Evolutionary conservation across 2,888 invertebrate species (phyloP).

Genomic region (Chrysolina haemoptera): DNA sequence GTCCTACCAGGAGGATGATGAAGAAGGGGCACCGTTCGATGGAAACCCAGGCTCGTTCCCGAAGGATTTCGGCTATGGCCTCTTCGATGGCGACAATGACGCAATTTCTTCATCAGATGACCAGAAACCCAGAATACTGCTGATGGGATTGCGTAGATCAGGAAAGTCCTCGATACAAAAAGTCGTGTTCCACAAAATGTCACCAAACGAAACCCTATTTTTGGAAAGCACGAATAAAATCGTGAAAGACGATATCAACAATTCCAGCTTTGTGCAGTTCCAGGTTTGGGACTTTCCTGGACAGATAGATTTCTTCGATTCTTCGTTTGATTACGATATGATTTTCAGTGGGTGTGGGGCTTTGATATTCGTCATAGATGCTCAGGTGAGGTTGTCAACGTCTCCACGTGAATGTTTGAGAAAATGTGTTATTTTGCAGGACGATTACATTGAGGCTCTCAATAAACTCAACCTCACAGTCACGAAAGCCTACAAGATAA

Average conservation of each 20-base stretch:
- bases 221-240: conserved; percentile 99
- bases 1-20: conserved; percentile 69
- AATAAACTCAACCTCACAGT: conserved; percentile 94
- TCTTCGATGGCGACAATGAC: conserved; percentile 87
- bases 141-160: conserved; percentile 96
- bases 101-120: conserved; percentile 78
- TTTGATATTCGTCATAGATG: conserved; percentile 98
- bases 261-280: conserved; percentile 98
- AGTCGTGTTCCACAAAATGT: conserved; percentile 99
- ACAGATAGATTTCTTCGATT: conserved; percentile 98
- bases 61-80: conserved; percentile 93
- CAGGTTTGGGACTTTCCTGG: conserved; percentile 99
- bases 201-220: conserved; percentile 98
- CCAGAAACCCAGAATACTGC: conserved; percentile 91
- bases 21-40: conserved; percentile 67
- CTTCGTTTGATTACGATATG: conserved; percentile 94
- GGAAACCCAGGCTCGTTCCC: conserved; percentile 82
- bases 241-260: conserved; percentile 97
- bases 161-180: conserved; percentile 99
- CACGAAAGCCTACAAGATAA: conserved; percentile 95
- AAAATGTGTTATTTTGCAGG: conserved; percentile 73
- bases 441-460: conserved; percentile 97
- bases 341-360: conserved; percentile 98
- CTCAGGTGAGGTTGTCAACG: conserved; percentile 76
- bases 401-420: conserved; percentile 1